These are phyloP conservation scores for Denticeps clupeoides DNA, from an alignment of 2,797 vertebrate species.

Conservation along the genomic window DNA sequence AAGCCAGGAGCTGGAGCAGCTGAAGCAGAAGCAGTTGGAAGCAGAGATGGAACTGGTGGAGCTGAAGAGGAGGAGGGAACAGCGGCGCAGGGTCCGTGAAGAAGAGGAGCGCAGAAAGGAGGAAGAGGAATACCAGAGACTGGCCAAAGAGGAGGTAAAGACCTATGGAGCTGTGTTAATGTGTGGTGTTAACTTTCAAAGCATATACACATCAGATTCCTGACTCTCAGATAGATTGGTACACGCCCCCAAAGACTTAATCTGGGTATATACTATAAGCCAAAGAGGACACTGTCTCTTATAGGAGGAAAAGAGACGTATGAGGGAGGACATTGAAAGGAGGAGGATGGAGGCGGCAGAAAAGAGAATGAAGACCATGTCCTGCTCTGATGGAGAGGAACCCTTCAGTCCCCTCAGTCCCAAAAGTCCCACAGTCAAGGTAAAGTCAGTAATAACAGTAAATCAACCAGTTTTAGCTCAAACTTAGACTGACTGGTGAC, in stretches of 20 bases:
- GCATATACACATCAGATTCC: background rate
- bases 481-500: no score
- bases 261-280: background rate
- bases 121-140: constrained; percentile 41
- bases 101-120: constrained; percentile 43
- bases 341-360: constrained; percentile 59
- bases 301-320: constrained; percentile 63
- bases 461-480: background rate
- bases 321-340: constrained; percentile 59
- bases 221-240: background rate
- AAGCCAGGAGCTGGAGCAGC: constrained; percentile 52
- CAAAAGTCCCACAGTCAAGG: constrained; percentile 63
- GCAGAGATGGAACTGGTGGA: constrained; percentile 62
- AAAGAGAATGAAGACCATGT: constrained; percentile 51
- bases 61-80: constrained; percentile 53
- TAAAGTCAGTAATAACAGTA: constrained; percentile 28
- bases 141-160: constrained; percentile 53
- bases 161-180: background rate
- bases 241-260: background rate
- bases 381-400: constrained; percentile 49
- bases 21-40: constrained; percentile 44
- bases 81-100: constrained; percentile 36
- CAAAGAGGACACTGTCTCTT: background rate
- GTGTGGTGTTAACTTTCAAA: no score
- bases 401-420: constrained; percentile 51